Evolutionary conservation across 1,140 invertebrate genomes (phyloP), one percentile per base, ranked within the genome.

Genomic region (Cheumatopsyche charites): DNA sequence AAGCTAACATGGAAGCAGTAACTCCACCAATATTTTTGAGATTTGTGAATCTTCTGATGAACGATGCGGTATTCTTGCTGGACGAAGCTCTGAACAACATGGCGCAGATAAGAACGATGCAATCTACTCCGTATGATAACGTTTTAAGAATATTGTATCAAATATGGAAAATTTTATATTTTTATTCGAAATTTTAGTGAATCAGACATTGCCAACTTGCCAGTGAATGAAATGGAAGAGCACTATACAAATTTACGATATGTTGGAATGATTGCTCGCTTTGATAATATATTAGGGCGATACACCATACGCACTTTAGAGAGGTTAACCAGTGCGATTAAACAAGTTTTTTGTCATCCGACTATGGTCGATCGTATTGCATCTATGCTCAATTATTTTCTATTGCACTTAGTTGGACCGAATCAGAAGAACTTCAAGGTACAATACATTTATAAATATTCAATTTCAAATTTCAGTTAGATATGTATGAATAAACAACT

Each of bases 351-450:
- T 83, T 95, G 92, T 78, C 94, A 98, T 81, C 87, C 89, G 7
- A 93, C 94, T 9, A 92, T 98, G 86, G 94, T 97, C 0, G 95
- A 98, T 81, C 87, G 96, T 23, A 91, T 98, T 62, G 95, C 95
- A 4, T 88, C 92, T 12, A 98, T 98, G 96, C 86, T 98, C 21
- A 98, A 98, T 83, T 97, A 98, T 83, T 96, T 98, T 79, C 82
- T 98, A 6, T 81, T 93, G 17, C 90, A 96, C 82, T 84, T 98
- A 58, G 95, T 97, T 52, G 93, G 94, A 1, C 93, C 93, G 0
- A 92, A 92, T 77, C 91, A 93, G 78, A 93, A 92, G 77, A 93
- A 93, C 79, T 90, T 95, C 36, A 95, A 95, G 87, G 92, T 92
- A 78, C 52, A n/a, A n/a, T n/a, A n/a, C n/a, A n/a, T 11, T 63